Evolutionary conservation across 2,888 invertebrate species (phyloP).

Genomic region (Amphipyra berbera): DNA sequence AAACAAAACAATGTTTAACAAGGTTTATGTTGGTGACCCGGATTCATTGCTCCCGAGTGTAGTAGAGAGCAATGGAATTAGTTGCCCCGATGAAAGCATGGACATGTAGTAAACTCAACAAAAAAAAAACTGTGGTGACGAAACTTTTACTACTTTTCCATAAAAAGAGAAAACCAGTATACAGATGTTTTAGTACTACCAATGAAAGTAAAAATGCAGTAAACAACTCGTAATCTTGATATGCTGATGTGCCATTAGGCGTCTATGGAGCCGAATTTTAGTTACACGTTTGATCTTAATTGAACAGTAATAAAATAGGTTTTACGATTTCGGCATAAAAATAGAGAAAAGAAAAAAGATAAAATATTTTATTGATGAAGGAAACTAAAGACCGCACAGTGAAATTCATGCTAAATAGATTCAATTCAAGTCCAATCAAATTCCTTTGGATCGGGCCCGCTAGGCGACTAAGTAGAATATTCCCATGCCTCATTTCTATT

Average conservation of each 20-base stretch:
- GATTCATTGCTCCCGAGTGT: too few relatives aligned
- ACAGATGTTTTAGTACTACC: constrained; percentile 37
- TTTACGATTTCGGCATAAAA: constrained; percentile 57
- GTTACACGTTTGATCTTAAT: constrained; percentile 51
- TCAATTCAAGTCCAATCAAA: constrained; percentile 71
- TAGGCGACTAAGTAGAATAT: constrained; percentile 69
- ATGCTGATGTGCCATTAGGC: constrained; percentile 40
- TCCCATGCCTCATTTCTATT: constrained; percentile 81
- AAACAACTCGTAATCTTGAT: constrained; percentile 43
- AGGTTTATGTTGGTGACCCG: too few relatives aligned
- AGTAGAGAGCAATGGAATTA: too few relatives aligned
- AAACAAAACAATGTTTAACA: too few relatives aligned
- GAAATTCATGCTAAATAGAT: constrained; percentile 61
- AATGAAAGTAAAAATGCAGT: constrained; percentile 39
- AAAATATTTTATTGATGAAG: constrained; percentile 62
- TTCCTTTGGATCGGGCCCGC: constrained; percentile 58
- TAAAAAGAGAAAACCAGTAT: constrained; percentile 27
- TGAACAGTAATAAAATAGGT: constrained; percentile 56
- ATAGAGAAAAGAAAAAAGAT: constrained; percentile 49
- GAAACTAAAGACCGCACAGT: constrained; percentile 55
- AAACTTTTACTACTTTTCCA: constrained; percentile 23
- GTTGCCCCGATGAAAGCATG: too few relatives aligned
- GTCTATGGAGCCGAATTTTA: constrained; percentile 41
- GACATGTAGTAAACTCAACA: too few relatives aligned
- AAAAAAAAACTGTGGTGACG: constrained; percentile 4